These are phyloP conservation scores for Eristalinus aeneus DNA, from an alignment of 2,888 invertebrate species.

Conservation along the genomic window DNA sequence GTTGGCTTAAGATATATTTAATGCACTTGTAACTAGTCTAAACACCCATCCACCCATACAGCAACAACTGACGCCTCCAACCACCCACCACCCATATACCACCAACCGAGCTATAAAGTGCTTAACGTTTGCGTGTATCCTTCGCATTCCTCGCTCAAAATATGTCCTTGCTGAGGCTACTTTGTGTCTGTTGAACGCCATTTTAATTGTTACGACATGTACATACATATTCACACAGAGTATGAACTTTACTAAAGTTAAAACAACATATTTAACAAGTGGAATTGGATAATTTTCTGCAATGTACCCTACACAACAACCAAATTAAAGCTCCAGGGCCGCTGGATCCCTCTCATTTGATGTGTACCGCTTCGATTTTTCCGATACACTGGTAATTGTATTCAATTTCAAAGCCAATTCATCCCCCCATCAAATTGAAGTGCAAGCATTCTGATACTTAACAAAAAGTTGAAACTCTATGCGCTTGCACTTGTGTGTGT, in stretches of 20 bases:
- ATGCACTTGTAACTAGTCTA: slow-evolving; percentile 69
- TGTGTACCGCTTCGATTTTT: slow-evolving; percentile 51
- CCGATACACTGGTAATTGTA: slow-evolving; percentile 50
- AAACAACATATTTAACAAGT: slow-evolving; percentile 43
- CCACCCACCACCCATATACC: not conserved
- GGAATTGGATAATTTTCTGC: slow-evolving; percentile 18
- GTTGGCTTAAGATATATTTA: slow-evolving; percentile 63
- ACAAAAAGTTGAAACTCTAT: slow-evolving; percentile 67
- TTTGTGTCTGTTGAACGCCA: slow-evolving; percentile 66
- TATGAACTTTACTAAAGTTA: slow-evolving; percentile 40
- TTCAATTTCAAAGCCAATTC: slow-evolving; percentile 54
- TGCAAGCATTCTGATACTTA: slow-evolving; percentile 67
- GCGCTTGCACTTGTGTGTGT: slow-evolving; percentile 64
- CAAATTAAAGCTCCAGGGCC: slow-evolving; percentile 32
- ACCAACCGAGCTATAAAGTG: slow-evolving; percentile 16
- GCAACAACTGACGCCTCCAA: slow-evolving; percentile 34
- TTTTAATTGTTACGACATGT: slow-evolving; percentile 68
- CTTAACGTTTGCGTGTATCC: slow-evolving; percentile 36
- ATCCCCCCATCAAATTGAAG: slow-evolving; percentile 50
- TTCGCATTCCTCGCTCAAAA: slow-evolving; percentile 5
- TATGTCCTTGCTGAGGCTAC: slow-evolving; percentile 50
- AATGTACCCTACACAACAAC: slow-evolving; percentile 21
- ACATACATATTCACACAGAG: slow-evolving; percentile 12
- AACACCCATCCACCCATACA: slow-evolving; percentile 43
- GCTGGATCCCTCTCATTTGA: slow-evolving; percentile 29